Base-by-base conservation (phyloP, 2,888 invertebrate species). In the Perdita meconis region DNA sequence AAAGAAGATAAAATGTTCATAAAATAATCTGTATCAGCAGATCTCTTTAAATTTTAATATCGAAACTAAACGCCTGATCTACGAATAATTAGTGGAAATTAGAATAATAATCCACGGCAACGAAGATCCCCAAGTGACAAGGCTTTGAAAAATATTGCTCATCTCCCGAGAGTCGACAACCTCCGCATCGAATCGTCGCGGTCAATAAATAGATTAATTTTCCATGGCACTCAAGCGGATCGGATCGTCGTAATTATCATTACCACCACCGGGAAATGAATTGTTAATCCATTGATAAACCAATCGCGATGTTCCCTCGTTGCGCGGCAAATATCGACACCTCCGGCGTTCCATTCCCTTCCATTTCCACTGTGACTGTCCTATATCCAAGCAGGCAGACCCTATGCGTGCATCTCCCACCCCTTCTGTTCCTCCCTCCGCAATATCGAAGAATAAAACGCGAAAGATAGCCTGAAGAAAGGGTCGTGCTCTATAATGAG, bases 401-500 rank as follows among this genome's bases (percentile, higher is more conserved):
- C 6, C 12, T 47, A 19, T 2, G 22, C 12, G 22, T 22, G 22
- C 12, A 22, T 44, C 0, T 2, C 44, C 10, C 19, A 3, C 13
- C 2, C 16, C 2, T 2, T 2, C 19, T 0, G 16, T 8, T 16
- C 10, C 19, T 19, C 19, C 3, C 13, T n/a, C 13, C 1, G 34
- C 16, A 38, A 10, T 8, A 38, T 57, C 51, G 57, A 47, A 16
- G 50, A 67, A 72, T 50, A 50, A 50, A 60, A 55, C n/a, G 30
- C 60, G 50, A 57, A 22, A 53, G 60, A 66, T 65, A 66, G 60
- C 55, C 55, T 12, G 59, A 50, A 69, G 73, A 63, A 63, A 69
- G 38, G 68, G 40, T 40, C 44, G 47, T 34, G 56, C 65, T 56
- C 13, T 66, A 69, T 78, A 78, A 78, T 61, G 78, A 72, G 73